phyloP scores from a whole-genome alignment of 2,888 invertebrate species.

The Epistrophella euchroma region DNA sequence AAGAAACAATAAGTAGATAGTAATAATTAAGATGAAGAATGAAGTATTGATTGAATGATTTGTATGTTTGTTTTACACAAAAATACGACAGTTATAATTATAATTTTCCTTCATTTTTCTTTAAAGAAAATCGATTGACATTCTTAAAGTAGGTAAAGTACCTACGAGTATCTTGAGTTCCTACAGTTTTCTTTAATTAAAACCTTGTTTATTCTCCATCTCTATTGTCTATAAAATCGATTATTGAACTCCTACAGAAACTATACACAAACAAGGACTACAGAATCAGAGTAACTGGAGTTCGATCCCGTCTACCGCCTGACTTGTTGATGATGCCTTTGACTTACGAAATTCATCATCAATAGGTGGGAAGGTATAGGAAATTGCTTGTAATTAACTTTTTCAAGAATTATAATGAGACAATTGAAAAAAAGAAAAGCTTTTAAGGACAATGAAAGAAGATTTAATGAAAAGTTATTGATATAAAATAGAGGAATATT shows the following conservation, averaged over 20 bases:
- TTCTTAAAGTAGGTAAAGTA: background rate
- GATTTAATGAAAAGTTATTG: slow-evolving; percentile 18
- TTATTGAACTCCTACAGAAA: slow-evolving; percentile 27
- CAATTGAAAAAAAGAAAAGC: slow-evolving; percentile 23
- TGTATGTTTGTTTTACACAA: background rate
- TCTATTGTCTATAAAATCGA: slow-evolving; percentile 28
- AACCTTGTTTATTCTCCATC: slow-evolving; percentile 24
- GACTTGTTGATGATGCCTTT: slow-evolving; percentile 27
- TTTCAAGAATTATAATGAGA: slow-evolving; percentile 31
- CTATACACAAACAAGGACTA: slow-evolving; percentile 4
- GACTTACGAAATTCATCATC: background rate
- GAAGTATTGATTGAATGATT: background rate
- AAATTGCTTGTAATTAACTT: slow-evolving; percentile 28
- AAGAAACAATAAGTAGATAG: too few species aligned
- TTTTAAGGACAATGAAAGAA: slow-evolving; percentile 6
- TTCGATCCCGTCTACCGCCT: background rate
- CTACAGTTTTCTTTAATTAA: slow-evolving; percentile 23
- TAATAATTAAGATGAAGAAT: background rate
- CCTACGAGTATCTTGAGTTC: background rate
- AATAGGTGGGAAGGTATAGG: background rate
- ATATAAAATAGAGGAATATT: background rate
- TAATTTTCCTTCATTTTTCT: background rate
- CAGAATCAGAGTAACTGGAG: background rate
- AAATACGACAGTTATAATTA: background rate
- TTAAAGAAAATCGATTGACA: slow-evolving; percentile 1